A percentile compares a stretch with the other conserved stretches of the same genome.
Conservation (phyloP, 2,797 vertebrate species). For the Eulemur albifrons region DNA sequence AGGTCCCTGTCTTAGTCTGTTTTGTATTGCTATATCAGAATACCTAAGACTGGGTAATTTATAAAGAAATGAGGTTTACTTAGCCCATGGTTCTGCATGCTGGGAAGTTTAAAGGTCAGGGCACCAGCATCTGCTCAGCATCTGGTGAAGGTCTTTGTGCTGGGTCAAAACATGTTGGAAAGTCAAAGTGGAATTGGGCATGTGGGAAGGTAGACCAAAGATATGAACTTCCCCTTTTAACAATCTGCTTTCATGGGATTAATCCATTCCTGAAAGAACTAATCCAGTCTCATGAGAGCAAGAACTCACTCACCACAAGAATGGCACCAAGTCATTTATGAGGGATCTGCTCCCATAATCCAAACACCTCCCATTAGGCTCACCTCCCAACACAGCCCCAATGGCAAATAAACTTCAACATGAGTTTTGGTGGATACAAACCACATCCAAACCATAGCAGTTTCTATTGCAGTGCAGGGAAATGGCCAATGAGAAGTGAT, state of each 20-base stretch:
- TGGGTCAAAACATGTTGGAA: background rate
- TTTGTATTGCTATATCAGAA: background rate
- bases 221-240: background rate
- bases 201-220: background rate
- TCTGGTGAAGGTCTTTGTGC: background rate
- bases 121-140: background rate
- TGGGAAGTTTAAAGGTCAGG: background rate
- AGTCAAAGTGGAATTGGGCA: background rate
- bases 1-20: no score
- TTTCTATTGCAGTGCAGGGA: background rate
- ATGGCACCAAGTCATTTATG: background rate
- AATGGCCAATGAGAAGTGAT: background rate
- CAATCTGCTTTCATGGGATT: background rate
- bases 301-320: background rate
- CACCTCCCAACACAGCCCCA: background rate
- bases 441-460: background rate
- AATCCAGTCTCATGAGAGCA: background rate
- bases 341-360: background rate
- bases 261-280: background rate
- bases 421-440: background rate
- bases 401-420: background rate
- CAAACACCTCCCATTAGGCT: background rate
- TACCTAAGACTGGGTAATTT: background rate
- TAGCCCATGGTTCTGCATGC: background rate
- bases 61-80: background rate